phyloP scores from a whole-genome alignment of 64 coral and sea anemone genomes.

The Montipora foliosa region DNA sequence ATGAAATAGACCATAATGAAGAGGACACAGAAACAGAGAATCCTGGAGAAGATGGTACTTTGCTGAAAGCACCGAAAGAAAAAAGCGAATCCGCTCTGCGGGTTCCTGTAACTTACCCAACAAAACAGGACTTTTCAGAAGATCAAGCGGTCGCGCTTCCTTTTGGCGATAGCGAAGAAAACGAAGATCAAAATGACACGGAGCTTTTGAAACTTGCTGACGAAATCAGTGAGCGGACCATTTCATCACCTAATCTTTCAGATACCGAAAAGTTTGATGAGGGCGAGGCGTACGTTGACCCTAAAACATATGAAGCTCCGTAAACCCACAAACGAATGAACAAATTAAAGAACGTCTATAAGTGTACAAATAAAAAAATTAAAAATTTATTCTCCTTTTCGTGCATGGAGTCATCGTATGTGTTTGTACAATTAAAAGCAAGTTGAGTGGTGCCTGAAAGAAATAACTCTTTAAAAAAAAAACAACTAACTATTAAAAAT shows the following conservation, averaged over 20 bases:
- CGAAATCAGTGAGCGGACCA: slow-evolving; percentile 45
- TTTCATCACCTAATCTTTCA: not conserved
- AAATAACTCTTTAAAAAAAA: too few species aligned
- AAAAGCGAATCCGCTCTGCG: not conserved
- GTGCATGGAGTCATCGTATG: too few species aligned
- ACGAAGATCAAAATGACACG: slow-evolving; percentile 40
- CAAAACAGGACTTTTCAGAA: slow-evolving; percentile 2
- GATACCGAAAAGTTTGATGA: not conserved
- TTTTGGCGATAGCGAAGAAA: not conserved
- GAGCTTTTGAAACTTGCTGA: slow-evolving; percentile 71
- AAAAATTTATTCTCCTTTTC: too few species aligned
- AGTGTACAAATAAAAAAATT: too few species aligned
- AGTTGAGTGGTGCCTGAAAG: too few species aligned
- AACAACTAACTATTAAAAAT: too few species aligned
- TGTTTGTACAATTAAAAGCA: too few species aligned
- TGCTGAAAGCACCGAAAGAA: not conserved
- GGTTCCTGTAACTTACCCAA: not conserved
- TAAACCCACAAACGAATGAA: not conserved
- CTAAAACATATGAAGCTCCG: not conserved
- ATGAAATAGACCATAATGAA: slow-evolving; percentile 20
- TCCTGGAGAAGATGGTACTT: not conserved
- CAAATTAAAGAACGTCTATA: too few species aligned
- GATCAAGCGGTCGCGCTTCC: not conserved
- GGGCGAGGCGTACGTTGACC: not conserved
- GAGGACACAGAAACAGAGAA: not conserved